Base-by-base conservation (phyloP, 2,888 invertebrate species). In the Hesperia comma region DNA sequence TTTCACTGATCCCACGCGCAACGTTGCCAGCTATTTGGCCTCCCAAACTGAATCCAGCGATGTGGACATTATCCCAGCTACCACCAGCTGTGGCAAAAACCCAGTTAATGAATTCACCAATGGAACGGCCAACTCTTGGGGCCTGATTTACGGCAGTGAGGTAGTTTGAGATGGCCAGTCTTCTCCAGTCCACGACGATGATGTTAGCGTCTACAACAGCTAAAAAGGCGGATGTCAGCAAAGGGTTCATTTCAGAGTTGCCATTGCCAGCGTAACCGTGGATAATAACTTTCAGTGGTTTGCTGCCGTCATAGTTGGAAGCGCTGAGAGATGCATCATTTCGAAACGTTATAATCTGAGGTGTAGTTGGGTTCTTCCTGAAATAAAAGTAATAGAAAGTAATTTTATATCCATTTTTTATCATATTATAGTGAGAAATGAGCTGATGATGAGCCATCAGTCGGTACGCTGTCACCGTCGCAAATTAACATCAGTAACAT, bases 1-100 rank as follows among this genome's bases (percentile, higher is more conserved):
- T 64, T 8, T 75, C 73, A 5, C 73, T 70, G 57, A 73, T 72
- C 3, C 62, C 55, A 19, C 83, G 77, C 0, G 82, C 82, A 61
- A 79, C 81, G 33, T 72, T 78, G 1, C 83, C 85, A 4, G 79
- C 79, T 4, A 82, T 74, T 61, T 86, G 85, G 19, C 82, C 85
- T 1, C 86, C 89, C 69, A 89, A 79, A 73, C 89, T 88, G 79
- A 83, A 85, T 33, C 89, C 88, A 21, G 88, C 78, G 26, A 90
- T 70, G 68, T 90, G 90, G 0, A 88, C 76, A 17, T 81, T 81
- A 68, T 82, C 80, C 82, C 84, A 85, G 72, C 82, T 79, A 12
- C 83, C 84, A 37, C 87, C 87, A 2, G 75, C 79, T 0, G 73
- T 83, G 57, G 74, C 77, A 62, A 83, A 75, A 41, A 89, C 79